A percentile compares a stretch with the other conserved stretches of the same genome.
Evolutionary conservation across 2,113 vertebrate genomes (phyloP).

Genomic region (Bubo bubo): DNA sequence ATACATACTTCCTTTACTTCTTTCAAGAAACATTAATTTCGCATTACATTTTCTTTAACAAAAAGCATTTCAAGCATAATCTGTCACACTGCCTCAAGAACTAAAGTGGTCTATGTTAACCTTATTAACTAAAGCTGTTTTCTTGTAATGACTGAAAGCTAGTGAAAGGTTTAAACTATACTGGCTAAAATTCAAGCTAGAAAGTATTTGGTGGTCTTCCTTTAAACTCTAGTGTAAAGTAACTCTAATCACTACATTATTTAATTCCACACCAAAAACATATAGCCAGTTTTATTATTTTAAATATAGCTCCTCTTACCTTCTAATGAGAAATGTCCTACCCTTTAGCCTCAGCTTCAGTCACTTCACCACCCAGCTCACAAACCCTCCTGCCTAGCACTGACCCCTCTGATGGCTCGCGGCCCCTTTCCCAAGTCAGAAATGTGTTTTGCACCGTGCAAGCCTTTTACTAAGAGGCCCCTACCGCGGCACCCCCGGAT

Average conservation of each 20-base stretch:
- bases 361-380: not conserved
- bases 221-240: not conserved
- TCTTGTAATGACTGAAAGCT: not conserved
- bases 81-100: not conserved
- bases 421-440: not conserved
- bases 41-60: not conserved
- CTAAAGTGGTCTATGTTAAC: not conserved
- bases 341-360: not conserved
- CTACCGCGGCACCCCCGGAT: not conserved
- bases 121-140: not conserved
- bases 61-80: not conserved
- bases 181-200: not conserved
- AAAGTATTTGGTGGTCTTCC: not conserved
- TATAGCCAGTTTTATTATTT: fast-evolving
- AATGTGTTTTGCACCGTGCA: fast-evolving
- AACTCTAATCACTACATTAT: not conserved
- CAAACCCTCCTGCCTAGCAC: not conserved
- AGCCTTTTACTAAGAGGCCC: not conserved
- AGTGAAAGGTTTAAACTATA: not conserved
- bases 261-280: not conserved
- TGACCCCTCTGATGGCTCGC: too few relatives aligned
- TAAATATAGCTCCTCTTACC: not conserved
- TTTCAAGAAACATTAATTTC: not conserved
- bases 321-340: fast-evolving
- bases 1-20: not conserved